Evolutionary conservation across 1,140 invertebrate species (phyloP).

Genomic region (Saccostrea glomerata): DNA sequence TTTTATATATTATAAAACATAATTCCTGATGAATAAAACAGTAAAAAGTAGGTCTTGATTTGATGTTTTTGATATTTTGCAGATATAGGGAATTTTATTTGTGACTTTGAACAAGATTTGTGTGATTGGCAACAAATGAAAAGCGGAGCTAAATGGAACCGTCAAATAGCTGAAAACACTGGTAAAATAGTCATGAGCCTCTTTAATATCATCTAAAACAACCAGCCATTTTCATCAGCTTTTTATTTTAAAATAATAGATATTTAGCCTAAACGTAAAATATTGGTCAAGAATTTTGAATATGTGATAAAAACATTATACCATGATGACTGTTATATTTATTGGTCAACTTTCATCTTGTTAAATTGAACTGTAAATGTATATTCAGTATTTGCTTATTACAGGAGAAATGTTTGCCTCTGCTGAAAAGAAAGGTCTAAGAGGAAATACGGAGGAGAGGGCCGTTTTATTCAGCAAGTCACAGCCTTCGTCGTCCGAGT

Average conservation of each 20-base stretch:
- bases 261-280: neutral
- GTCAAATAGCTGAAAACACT: neutral
- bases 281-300: neutral
- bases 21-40: too few species aligned
- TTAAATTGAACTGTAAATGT: neutral
- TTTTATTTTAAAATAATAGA: too few species aligned
- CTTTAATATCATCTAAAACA: neutral
- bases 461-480: neutral
- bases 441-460: neutral
- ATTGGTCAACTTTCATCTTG: neutral
- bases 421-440: neutral
- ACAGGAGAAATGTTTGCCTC: neutral
- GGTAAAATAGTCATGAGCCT: neutral
- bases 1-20: too few species aligned
- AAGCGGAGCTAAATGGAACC: neutral
- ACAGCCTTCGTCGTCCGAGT: neutral
- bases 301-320: neutral
- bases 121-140: neutral
- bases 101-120: conserved; percentile 5
- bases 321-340: neutral
- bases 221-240: neutral
- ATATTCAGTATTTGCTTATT: neutral
- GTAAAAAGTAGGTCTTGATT: too few species aligned
- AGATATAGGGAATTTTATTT: neutral
- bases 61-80: neutral